These are phyloP conservation scores for Fopius arisanus DNA, from an alignment of 1,140 invertebrate species.

Conservation along the genomic window DNA sequence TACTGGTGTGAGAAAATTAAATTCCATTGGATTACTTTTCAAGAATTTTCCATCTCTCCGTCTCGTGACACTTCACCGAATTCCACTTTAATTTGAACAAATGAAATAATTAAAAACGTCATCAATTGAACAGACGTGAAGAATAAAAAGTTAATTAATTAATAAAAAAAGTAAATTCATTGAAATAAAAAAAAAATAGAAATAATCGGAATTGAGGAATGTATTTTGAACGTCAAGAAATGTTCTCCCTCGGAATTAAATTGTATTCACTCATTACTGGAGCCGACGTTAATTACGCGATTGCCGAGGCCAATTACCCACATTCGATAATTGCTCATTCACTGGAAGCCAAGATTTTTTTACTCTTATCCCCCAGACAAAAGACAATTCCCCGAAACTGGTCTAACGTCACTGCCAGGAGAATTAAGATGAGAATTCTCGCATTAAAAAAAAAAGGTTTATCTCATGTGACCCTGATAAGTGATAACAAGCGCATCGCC, in stretches of 20 bases:
- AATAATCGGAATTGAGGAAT: too few species aligned
- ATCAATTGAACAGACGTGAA: neutral
- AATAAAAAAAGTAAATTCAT: neutral
- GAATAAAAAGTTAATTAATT: too few species aligned
- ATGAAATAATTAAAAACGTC: neutral
- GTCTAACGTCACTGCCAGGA: neutral
- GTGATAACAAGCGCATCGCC: neutral
- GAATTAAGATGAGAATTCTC: neutral
- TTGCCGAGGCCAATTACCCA: neutral
- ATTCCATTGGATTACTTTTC: too few species aligned
- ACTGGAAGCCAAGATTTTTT: neutral
- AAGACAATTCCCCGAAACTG: neutral
- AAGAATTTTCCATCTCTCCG: too few species aligned
- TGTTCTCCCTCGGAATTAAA: too few species aligned
- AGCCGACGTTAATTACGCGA: neutral
- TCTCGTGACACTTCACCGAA: too few species aligned
- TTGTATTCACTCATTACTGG: neutral
- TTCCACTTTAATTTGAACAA: too few species aligned
- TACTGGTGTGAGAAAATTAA: neutral
- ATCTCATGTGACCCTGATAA: neutral
- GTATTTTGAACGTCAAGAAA: too few species aligned
- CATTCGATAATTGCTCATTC: conserved; percentile 6
- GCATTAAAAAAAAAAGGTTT: neutral
- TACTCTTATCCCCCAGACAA: neutral
- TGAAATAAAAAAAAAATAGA: neutral